Percentiles rank a stretch among this genome's conserved stretches.
Evolutionary conservation across 2,797 vertebrate genomes (phyloP).

Genomic region (Linurgus olivaceus): DNA sequence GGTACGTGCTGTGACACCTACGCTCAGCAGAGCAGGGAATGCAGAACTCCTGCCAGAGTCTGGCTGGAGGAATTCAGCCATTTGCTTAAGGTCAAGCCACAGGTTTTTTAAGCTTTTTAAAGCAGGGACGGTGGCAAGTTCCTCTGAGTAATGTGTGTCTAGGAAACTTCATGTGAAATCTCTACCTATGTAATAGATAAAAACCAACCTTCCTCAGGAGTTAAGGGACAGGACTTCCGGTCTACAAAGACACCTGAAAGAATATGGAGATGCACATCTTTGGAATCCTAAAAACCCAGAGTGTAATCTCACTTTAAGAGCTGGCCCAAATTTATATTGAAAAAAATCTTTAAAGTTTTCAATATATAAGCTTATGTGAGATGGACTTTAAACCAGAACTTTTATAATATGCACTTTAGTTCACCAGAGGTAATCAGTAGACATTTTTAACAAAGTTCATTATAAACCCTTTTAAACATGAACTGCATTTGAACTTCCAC

Average conservation of each 20-base stretch:
- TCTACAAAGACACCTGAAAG: neutral
- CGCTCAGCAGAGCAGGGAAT: neutral
- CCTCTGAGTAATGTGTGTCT: neutral
- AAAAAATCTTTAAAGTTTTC: neutral
- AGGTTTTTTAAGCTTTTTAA: neutral
- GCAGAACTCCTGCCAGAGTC: neutral
- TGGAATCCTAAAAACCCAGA: neutral
- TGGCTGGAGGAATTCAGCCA: neutral
- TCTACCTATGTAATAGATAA: neutral
- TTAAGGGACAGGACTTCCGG: neutral
- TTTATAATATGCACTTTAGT: conserved; percentile 36
- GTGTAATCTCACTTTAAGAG: neutral
- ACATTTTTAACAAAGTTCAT: conserved; percentile 47
- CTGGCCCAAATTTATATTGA: neutral
- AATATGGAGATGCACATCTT: neutral
- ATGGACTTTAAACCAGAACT: conserved; percentile 31
- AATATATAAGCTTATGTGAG: neutral
- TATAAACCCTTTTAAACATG: conserved; percentile 47
- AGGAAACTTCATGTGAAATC: neutral
- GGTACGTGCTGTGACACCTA: neutral
- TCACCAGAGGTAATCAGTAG: conserved; percentile 40
- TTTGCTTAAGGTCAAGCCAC: neutral
- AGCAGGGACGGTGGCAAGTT: neutral
- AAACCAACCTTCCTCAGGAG: neutral
- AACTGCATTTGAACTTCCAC: conserved; percentile 42